Evolutionary conservation across 2,113 vertebrate genomes (phyloP), one percentile per base, ranked within the genome.

Genomic region (Falco punctatus): DNA sequence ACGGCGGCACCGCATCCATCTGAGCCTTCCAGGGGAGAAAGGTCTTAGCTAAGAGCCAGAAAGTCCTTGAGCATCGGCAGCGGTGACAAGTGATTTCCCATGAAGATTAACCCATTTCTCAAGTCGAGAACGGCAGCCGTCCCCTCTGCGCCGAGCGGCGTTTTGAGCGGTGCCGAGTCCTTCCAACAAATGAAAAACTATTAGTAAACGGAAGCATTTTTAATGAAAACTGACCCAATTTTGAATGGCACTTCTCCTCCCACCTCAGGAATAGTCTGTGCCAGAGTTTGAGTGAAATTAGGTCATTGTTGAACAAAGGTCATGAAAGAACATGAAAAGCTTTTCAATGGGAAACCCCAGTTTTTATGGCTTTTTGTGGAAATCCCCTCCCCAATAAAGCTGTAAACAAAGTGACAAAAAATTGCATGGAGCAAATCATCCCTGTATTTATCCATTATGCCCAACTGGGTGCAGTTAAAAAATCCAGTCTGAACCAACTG

Each of bases 211-310:
- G 90, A 80, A 75, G 86, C 11, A 1, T 71, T 96, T 93, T 92
- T 93, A 83, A 81, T 81, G 92, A 93, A 96, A 96, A 94, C 75
- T 88, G 92, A 96, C 96, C 94, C 94, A 94, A 55, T 95, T 95
- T 86, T 66, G 75, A 33, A 32, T 21, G 80, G n/a, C 62, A 23
- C 88, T 93, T 94, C 93, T 97, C 81, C 90, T 97, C 83, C 93
- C 88, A 55, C 80, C 93, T 95, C 80, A 90, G 88, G 91, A 96
- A 88, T 17, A 48, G 88, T 14, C 46, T 52, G 65, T 69, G 84
- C 85, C 92, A 77, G 74, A 71, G 88, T 46, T 58, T 11, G 88
- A 91, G 75, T 8, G 81, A 95, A 91, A 97, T 93, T 96, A 93
- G 95, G 95, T 96, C 92, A 26, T 54, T 81, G 73, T 87, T 94